Evolutionary conservation across 2,113 vertebrate genomes (phyloP).

Genomic region (Malurus melanocephalus): DNA sequence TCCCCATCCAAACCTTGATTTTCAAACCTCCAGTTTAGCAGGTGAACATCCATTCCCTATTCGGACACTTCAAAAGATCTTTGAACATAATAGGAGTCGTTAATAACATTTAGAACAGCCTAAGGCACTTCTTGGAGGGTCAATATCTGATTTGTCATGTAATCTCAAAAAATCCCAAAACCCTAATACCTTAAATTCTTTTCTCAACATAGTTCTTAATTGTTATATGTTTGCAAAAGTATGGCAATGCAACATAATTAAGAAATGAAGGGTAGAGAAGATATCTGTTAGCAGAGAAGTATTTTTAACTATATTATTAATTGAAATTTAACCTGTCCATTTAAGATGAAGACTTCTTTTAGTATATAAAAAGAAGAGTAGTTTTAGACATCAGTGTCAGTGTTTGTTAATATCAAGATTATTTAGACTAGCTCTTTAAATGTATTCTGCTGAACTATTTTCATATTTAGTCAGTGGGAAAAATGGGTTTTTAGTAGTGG

Average conservation of each 20-base stretch:
- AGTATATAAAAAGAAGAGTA: neutral
- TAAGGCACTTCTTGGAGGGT: neutral
- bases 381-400: neutral
- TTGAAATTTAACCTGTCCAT: neutral
- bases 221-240: neutral
- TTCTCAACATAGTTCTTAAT: neutral
- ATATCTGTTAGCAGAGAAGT: neutral
- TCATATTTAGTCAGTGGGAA: neutral
- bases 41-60: neutral
- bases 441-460: neutral
- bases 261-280: neutral
- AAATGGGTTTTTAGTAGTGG: neutral
- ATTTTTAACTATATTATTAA: neutral
- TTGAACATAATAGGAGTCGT: neutral
- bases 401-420: neutral
- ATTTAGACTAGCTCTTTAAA: neutral
- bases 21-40: neutral
- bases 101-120: neutral
- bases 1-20: neutral
- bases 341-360: neutral
- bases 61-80: neutral
- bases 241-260: neutral
- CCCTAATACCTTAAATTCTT: neutral
- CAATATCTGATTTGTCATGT: neutral
- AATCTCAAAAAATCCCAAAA: neutral